Percentiles rank a stretch among this genome's conserved stretches.
phyloP scores from a whole-genome alignment of 2,113 vertebrate genomes.

The Gymnobelideus leadbeateri region DNA sequence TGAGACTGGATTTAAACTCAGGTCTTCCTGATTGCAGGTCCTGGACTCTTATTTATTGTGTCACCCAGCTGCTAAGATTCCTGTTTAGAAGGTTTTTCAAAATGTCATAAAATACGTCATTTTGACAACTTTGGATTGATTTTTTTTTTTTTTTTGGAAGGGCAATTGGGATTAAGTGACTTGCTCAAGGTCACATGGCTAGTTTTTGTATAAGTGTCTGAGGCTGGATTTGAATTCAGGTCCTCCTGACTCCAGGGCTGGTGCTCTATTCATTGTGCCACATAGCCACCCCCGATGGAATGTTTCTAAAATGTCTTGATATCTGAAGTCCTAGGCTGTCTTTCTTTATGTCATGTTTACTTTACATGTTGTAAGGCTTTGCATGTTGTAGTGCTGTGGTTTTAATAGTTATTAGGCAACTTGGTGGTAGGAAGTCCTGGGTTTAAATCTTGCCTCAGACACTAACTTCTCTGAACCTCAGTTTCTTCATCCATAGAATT shows the following conservation, averaged over 20 bases:
- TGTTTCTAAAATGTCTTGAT: not conserved
- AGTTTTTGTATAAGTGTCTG: no score
- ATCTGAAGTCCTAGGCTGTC: not conserved
- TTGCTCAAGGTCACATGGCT: no score
- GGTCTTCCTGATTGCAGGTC: not conserved
- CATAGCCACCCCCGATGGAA: no score
- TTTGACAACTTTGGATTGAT: not conserved
- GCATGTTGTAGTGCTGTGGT: not conserved
- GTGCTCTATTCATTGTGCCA: no score
- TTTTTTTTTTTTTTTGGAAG: no score
- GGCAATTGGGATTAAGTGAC: no score
- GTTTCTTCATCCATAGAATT: not conserved
- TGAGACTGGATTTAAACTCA: not conserved
- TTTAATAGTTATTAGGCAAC: not conserved
- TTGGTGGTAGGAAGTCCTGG: not conserved
- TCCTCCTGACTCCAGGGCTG: no score
- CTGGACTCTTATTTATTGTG: not conserved
- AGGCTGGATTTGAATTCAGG: no score
- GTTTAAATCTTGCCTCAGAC: not conserved
- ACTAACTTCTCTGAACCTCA: not conserved
- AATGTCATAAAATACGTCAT: not conserved
- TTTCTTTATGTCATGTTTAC: not conserved
- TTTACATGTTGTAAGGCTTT: not conserved
- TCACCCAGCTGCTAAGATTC: not conserved
- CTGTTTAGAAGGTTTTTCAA: not conserved